Base-by-base conservation (phyloP, 2,888 invertebrate species). In the Podotricha telesiphe region DNA sequence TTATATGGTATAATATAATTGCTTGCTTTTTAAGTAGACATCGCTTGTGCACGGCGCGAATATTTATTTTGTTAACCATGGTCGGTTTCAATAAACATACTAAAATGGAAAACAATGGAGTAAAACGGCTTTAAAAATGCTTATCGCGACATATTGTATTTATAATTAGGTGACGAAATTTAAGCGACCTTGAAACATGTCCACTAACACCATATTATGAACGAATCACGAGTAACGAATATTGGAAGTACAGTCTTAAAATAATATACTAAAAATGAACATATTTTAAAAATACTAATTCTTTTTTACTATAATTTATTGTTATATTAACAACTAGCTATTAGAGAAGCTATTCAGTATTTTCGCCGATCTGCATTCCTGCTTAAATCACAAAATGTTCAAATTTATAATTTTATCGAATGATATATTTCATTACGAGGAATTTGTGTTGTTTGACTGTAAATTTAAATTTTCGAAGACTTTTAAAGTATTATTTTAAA, bases 211-310 rank as follows among this genome's bases (percentile, higher is more conserved):
- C 63, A 56, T 70, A 28, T 17, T 13, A 71, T 59, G 50, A 58
- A 55, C 68, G 70, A 72, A 70, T 70, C 69, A 76, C 75, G 76
- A 75, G 77, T n/a, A n/a, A n/a, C n/a, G n/a, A n/a, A n/a, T n/a
- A n/a, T n/a, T 78, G 79, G 77, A 74, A 70, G 78, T 75, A 74
- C 79, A 80, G 77, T 75, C 82, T 81, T n/a, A n/a, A n/a, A n/a
- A n/a, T n/a, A n/a, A n/a, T n/a, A n/a, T n/a, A n/a, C n/a, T n/a
- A n/a, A n/a, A n/a, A n/a, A n/a, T n/a, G n/a, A n/a, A n/a, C n/a
- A n/a, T n/a, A n/a, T n/a, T n/a, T n/a, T n/a, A n/a, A n/a, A n/a
- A n/a, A n/a, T n/a, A n/a, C n/a, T n/a, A n/a, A n/a, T n/a, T n/a
- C n/a, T n/a, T n/a, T n/a, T n/a, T n/a, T n/a, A n/a, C n/a, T n/a